phyloP scores from a whole-genome alignment of 2,888 invertebrate species.

The Phymatocera aterrima region DNA sequence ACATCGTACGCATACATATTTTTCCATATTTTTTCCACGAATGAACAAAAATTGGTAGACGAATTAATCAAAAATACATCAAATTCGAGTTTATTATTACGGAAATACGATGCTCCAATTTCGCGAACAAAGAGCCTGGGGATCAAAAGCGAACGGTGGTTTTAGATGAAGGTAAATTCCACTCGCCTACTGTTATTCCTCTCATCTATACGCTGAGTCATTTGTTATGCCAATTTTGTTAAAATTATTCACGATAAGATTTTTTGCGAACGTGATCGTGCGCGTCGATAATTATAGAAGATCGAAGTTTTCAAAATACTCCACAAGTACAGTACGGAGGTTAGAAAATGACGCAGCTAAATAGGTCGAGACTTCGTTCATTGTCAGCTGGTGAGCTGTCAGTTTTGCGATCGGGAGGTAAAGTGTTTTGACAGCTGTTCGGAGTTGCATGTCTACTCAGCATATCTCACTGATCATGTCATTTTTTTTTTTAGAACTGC shows the following conservation, averaged over 20 bases:
- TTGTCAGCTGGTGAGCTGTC: conserved; percentile 41
- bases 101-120: not conserved
- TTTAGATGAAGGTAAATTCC: not conserved
- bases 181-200: not conserved
- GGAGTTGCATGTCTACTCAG: not conserved
- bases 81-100: not conserved
- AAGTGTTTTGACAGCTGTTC: conserved; percentile 46
- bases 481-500: not conserved
- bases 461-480: conserved; percentile 13
- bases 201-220: conserved; percentile 20
- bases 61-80: not conserved
- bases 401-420: conserved; percentile 1
- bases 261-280: not conserved
- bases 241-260: not conserved
- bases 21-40: not conserved
- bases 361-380: conserved; percentile 38
- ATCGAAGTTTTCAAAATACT: not conserved
- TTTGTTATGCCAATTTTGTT: not conserved
- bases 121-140: not conserved
- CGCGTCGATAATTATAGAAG: not conserved
- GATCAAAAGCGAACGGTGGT: not conserved
- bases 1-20: not conserved
- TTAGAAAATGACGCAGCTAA: conserved; percentile 33
- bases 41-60: not conserved
- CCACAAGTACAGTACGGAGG: not conserved